phyloP scores from a whole-genome alignment of 2,113 vertebrate species.

The Sorex fumeus region DNA sequence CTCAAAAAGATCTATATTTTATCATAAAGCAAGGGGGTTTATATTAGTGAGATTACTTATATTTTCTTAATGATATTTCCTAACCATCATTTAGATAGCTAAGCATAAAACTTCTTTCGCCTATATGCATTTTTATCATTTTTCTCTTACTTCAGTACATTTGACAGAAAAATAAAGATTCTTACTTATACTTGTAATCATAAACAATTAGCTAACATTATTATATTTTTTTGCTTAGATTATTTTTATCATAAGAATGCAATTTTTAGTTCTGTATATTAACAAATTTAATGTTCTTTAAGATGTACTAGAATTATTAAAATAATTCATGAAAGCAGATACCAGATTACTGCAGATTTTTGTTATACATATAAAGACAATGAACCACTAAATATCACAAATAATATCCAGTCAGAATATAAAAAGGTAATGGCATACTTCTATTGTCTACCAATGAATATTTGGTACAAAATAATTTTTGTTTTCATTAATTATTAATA shows the following conservation, averaged over 20 bases:
- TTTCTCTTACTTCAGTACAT: neutral
- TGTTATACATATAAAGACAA: neutral
- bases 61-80: neutral
- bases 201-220: neutral
- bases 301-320: neutral
- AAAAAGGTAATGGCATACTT: neutral
- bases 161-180: neutral
- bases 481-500: constrained; percentile 4
- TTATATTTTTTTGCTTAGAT: neutral
- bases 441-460: neutral
- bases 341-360: neutral
- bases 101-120: neutral
- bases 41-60: neutral
- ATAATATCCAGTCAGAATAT: neutral
- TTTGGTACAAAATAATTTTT: neutral
- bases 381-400: neutral
- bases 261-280: neutral
- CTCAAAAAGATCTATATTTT: neutral
- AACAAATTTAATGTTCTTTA: neutral
- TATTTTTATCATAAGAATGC: neutral
- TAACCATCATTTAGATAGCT: neutral
- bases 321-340: neutral
- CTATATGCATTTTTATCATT: neutral
- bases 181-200: neutral
- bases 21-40: neutral